Evolutionary conservation across 2,113 vertebrate genomes (phyloP).

Genomic region (Myrmecophaga tridactyla): DNA sequence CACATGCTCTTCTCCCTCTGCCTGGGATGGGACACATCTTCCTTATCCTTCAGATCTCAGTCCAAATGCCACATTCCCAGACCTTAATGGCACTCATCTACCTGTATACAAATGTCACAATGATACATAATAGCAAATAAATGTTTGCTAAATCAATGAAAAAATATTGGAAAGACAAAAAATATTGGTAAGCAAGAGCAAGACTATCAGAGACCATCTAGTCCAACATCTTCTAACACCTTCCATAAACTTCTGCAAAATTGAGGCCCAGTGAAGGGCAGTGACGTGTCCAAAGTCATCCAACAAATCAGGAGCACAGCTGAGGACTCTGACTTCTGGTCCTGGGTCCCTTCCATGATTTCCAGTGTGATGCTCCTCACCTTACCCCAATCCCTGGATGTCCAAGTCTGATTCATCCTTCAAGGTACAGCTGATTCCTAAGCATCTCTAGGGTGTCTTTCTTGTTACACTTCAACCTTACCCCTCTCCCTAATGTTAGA

Average conservation of each 20-base stretch:
- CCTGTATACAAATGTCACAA: background rate
- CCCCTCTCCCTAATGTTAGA: background rate
- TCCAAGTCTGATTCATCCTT: background rate
- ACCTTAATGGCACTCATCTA: background rate
- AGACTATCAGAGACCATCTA: background rate
- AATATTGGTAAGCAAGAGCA: background rate
- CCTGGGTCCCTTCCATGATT: background rate
- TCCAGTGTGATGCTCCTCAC: background rate
- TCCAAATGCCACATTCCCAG: background rate
- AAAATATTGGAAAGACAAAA: background rate
- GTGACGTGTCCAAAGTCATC: background rate
- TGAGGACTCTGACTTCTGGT: background rate
- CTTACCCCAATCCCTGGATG: background rate
- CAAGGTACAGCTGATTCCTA: background rate
- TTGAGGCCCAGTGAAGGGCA: background rate
- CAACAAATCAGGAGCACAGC: background rate
- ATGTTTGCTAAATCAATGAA: background rate
- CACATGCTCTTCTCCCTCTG: background rate
- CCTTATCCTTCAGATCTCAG: background rate
- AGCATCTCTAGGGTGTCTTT: background rate
- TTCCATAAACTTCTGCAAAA: background rate
- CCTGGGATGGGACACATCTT: background rate
- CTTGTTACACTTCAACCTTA: background rate
- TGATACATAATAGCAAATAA: background rate
- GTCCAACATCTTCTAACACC: background rate